phyloP scores from a whole-genome alignment of 2,113 vertebrate genomes.

The Petrocephalus microphthalmus region DNA sequence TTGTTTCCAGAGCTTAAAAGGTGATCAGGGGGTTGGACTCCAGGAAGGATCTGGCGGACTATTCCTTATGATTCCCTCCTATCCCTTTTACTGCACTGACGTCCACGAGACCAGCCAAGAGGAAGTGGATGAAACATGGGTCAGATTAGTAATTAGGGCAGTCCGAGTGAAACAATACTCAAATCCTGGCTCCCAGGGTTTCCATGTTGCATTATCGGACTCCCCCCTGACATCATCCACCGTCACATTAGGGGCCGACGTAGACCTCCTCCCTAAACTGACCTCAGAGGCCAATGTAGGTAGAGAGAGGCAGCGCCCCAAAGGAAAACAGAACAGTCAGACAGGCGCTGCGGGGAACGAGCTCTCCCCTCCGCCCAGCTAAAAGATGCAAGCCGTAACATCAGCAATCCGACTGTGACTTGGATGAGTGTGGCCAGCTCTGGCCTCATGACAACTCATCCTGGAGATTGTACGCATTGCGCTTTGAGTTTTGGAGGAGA shows the following conservation, averaged over 20 bases:
- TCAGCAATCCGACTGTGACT: conserved; percentile 40
- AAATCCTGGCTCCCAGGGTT: conserved; percentile 10
- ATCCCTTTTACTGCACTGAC: conserved; percentile 20
- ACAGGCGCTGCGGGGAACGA: conserved; percentile 25
- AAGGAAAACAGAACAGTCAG: conserved; percentile 27
- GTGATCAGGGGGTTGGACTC: conserved; percentile 35
- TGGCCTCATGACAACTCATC: background rate
- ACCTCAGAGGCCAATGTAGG: background rate
- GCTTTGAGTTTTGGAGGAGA: conserved; percentile 13
- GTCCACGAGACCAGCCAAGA: background rate
- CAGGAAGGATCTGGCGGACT: conserved; percentile 27
- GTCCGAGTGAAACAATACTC: conserved; percentile 25
- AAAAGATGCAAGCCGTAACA: conserved; percentile 42
- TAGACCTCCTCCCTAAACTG: background rate
- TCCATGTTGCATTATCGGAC: background rate
- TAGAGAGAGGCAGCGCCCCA: background rate
- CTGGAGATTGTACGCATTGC: background rate
- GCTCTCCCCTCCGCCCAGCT: conserved; percentile 3
- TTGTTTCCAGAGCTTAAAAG: conserved; percentile 30
- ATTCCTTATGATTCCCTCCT: conserved; percentile 24
- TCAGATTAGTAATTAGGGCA: conserved; percentile 10
- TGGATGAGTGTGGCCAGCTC: background rate
- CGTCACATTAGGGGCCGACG: background rate
- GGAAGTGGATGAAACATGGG: conserved; percentile 2
- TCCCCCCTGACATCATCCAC: background rate